phyloP scores from a whole-genome alignment of 2,888 invertebrate genomes.

The Lacanobia oleracea region DNA sequence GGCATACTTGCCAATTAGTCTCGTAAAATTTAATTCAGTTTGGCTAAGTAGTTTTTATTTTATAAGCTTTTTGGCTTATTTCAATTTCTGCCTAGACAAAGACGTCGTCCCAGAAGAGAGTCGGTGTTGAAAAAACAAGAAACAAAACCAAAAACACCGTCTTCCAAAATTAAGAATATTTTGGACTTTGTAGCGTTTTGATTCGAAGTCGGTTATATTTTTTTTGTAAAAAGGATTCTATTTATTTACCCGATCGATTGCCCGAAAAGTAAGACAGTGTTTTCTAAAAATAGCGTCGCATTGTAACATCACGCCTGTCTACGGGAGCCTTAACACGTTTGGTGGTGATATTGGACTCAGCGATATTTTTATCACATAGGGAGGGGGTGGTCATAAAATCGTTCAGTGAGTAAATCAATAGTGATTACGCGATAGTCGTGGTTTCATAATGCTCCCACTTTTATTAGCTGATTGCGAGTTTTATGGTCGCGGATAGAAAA shows the following conservation, averaged over 20 bases:
- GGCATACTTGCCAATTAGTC: too few relatives aligned
- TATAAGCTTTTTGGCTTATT: too few relatives aligned
- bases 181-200: too few relatives aligned
- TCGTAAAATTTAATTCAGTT: too few relatives aligned
- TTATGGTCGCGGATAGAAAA: not conserved
- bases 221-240: too few relatives aligned
- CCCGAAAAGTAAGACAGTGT: not conserved
- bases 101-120: too few relatives aligned
- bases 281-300: not conserved
- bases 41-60: too few relatives aligned
- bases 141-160: too few relatives aligned
- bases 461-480: conserved; percentile 15
- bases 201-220: too few relatives aligned
- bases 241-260: not conserved
- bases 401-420: conserved; percentile 40
- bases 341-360: conserved; percentile 11
- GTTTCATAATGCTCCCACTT: not conserved
- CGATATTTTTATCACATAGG: conserved; percentile 34
- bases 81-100: too few relatives aligned
- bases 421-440: conserved; percentile 2
- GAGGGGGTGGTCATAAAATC: conserved; percentile 38
- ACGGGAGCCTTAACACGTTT: not conserved
- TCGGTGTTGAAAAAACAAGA: too few relatives aligned
- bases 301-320: not conserved
- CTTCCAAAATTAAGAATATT: too few relatives aligned